These are phyloP conservation scores for Trichomalopsis sarcophagae DNA, from an alignment of 1,140 invertebrate species.

Conservation along the genomic window DNA sequence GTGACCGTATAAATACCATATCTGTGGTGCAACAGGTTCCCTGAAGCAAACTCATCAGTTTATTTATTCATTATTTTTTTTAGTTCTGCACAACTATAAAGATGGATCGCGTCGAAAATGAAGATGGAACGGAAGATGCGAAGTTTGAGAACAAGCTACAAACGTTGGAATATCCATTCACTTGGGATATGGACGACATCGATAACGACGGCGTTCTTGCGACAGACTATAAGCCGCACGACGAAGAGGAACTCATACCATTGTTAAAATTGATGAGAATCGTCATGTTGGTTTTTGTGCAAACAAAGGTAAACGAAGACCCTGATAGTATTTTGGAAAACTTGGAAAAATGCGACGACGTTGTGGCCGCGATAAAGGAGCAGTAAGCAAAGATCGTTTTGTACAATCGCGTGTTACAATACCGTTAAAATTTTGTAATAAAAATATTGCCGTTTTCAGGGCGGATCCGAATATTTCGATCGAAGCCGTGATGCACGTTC, in stretches of 20 bases:
- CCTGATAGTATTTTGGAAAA: not conserved
- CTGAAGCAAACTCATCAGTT: too few relatives aligned
- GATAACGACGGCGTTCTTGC: not conserved
- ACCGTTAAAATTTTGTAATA: not conserved
- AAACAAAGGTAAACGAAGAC: not conserved
- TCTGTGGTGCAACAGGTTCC: too few relatives aligned
- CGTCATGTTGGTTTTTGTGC: conserved; percentile 13
- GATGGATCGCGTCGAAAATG: too few relatives aligned
- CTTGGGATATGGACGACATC: conserved; percentile 41
- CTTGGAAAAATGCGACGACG: conserved; percentile 10
- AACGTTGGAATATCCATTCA: conserved; percentile 37
- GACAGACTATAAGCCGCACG: conserved; percentile 10
- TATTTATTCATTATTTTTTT: too few relatives aligned
- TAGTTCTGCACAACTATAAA: too few relatives aligned
- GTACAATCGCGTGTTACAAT: not conserved
- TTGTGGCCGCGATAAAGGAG: not conserved
- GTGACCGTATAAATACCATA: too few relatives aligned
- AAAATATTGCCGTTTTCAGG: not conserved
- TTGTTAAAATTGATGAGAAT: conserved; percentile 17
- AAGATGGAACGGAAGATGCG: not conserved
- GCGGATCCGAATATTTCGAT: not conserved
- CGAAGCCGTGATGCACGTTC: not conserved
- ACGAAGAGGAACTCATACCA: conserved; percentile 35
- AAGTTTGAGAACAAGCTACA: not conserved
- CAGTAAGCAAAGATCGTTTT: not conserved